phyloP scores from a whole-genome alignment of 2,113 vertebrate genomes.

The Symphodus melops region DNA sequence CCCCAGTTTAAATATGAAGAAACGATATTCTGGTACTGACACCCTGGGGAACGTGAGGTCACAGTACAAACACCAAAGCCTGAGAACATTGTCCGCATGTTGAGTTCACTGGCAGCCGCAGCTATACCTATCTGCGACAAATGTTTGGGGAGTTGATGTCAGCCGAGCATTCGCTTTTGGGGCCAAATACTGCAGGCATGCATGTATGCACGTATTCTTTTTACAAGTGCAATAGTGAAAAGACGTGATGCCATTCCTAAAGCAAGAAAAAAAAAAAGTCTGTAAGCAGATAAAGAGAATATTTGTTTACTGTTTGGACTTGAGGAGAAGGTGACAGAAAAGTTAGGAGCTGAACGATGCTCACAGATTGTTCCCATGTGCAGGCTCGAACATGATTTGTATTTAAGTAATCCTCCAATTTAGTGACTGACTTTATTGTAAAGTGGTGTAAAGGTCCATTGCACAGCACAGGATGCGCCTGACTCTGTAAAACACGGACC shows the following conservation, averaged over 20 bases:
- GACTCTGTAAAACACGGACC: slow-evolving; percentile 6
- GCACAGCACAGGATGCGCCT: not conserved
- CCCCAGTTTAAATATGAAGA: slow-evolving; percentile 40
- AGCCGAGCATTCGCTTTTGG: slow-evolving; percentile 13
- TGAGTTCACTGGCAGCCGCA: slow-evolving; percentile 45
- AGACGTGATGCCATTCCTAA: not conserved
- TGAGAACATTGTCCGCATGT: slow-evolving; percentile 60
- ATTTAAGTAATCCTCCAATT: not conserved
- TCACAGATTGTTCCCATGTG: not conserved
- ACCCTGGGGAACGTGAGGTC: slow-evolving; percentile 66
- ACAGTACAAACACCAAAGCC: slow-evolving; percentile 47
- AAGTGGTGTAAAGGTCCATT: not conserved
- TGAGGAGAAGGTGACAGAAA: too few relatives aligned
- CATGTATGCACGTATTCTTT: slow-evolving; percentile 11
- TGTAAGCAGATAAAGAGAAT: too few relatives aligned
- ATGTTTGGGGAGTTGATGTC: slow-evolving; percentile 30
- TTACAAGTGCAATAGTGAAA: slow-evolving; percentile 4
- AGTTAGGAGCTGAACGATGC: not conserved
- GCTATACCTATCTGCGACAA: slow-evolving; percentile 52
- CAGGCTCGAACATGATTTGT: not conserved
- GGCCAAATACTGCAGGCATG: slow-evolving; percentile 22
- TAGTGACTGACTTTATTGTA: not conserved
- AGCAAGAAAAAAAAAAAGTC: too few relatives aligned
- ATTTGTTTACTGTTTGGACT: not conserved
- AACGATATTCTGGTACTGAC: slow-evolving; percentile 51